Base-by-base conservation (phyloP, 2,797 vertebrate species). In the Epinephelus malabaricus region DNA sequence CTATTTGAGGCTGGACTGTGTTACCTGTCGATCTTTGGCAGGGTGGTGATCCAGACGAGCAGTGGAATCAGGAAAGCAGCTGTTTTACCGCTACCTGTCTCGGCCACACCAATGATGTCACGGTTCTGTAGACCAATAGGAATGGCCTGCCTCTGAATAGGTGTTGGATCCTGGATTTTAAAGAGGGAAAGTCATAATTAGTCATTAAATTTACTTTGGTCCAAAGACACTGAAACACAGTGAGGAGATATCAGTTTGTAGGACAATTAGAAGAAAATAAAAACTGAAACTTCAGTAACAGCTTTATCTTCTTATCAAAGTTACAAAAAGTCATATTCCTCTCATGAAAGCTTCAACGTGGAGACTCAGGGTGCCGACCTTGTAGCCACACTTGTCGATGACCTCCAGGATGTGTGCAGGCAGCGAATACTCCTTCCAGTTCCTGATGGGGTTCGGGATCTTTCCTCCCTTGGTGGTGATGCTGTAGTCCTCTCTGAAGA, bases 401-500 rank as follows among this genome's bases (percentile, higher is more conserved):
- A 99, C 98, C 88, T 99, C 98, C 94, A 98, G 87, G 89, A 99
- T 99, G 91, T 99, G 98, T 0, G 95, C 96, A 0, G 98, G 98
- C 83, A 99, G 92, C 0, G 92, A 92, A 43, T 98, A 99, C 76
- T 99, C 98, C 89, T 99, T 99, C 98, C 98, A 99, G 94, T 97
- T 98, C 76, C 98, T 96, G 92, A 99, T 99, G 81, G 98, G 98
- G 80, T 99, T 99, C 1, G 98, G 98, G 79, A 99, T 99, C 92
- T 99, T 99, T 81, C 98, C 98, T 45, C 98, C 98, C 88, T 99
- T 99, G 82, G 98, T 99, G 86, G 98, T 99, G 92, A 99, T 99
- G 94, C 98, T 99, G 90, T 99, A 99, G 85, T 99, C 98, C 87
- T 99, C 98, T 0, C 98, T 94, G 91, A 99, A 99, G 90, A 99